Evolutionary conservation across 2,888 invertebrate species (phyloP).

Genomic region (Omphaloscelis lunosa): DNA sequence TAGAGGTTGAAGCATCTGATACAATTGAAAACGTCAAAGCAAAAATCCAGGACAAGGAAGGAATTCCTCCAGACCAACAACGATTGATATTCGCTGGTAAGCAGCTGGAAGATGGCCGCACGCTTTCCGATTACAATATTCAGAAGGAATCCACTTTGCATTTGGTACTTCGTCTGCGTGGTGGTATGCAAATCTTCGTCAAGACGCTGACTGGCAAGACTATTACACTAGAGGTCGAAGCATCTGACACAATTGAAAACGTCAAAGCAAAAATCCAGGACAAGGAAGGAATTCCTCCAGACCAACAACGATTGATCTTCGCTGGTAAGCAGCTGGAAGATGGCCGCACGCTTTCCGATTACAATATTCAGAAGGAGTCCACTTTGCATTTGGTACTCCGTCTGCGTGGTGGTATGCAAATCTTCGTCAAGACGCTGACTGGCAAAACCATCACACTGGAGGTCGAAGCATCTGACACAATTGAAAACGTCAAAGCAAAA

Average conservation of each 20-base stretch:
- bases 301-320: conserved; percentile 62
- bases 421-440: conserved; percentile 60
- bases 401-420: conserved; percentile 66
- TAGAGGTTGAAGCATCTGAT: conserved; percentile 74
- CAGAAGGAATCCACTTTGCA: conserved; percentile 79
- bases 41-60: conserved; percentile 75
- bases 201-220: conserved; percentile 64
- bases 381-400: conserved; percentile 53
- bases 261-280: conserved; percentile 64
- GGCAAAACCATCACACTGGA: conserved; percentile 60
- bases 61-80: conserved; percentile 77
- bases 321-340: conserved; percentile 64
- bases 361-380: conserved; percentile 63
- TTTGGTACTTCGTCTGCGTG: conserved; percentile 67
- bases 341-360: conserved; percentile 48
- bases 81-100: conserved; percentile 75
- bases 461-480: conserved; percentile 61
- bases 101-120: conserved; percentile 76
- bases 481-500: conserved; percentile 63
- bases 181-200: conserved; percentile 77
- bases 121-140: conserved; percentile 68
- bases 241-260: conserved; percentile 63
- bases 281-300: conserved; percentile 64
- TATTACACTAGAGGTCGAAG: conserved; percentile 56
- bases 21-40: conserved; percentile 77